Conservation (phyloP, 2,888 invertebrate genomes). For the Gastrophysa polygoni region DNA sequence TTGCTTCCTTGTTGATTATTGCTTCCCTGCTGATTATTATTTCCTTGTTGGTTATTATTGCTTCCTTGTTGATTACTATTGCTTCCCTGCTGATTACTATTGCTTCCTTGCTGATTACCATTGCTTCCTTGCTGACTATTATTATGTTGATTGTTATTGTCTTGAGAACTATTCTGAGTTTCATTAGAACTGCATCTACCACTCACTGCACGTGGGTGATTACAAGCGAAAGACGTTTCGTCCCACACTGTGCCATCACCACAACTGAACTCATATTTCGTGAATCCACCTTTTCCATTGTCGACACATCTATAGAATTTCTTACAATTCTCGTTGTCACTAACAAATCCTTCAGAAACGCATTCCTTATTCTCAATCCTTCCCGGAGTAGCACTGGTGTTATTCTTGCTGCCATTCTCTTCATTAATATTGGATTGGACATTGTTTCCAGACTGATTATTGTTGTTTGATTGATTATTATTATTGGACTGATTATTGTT, state of each 20-base stretch:
- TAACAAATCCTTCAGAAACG: constrained; percentile 70
- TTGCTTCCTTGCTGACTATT: constrained; percentile 24
- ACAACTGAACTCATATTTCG: constrained; percentile 73
- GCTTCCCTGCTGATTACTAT: constrained; percentile 25
- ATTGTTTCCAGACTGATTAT: constrained; percentile 24
- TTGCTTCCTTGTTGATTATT: constrained; percentile 32
- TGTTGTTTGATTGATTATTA: constrained; percentile 22
- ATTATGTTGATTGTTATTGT: constrained; percentile 26
- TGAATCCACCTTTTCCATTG: constrained; percentile 64
- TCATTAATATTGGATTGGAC: background rate
- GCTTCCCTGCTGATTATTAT: constrained; percentile 23
- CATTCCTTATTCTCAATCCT: constrained; percentile 17
- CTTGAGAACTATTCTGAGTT: background rate
- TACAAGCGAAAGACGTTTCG: constrained; percentile 69
- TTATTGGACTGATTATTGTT: background rate
- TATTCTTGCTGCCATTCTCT: constrained; percentile 1
- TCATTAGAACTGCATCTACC: constrained; percentile 37
- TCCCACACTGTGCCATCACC: constrained; percentile 81
- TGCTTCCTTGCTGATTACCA: too few species aligned
- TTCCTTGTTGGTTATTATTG: constrained; percentile 26
- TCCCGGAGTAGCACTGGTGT: constrained; percentile 1
- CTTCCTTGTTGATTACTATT: constrained; percentile 26
- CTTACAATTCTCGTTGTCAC: constrained; percentile 71
- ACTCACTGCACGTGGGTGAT: constrained; percentile 67
- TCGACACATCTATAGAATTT: constrained; percentile 79